These are phyloP conservation scores for Carpatolechia fugitivella DNA, from an alignment of 2,888 invertebrate genomes.

Conservation along the genomic window DNA sequence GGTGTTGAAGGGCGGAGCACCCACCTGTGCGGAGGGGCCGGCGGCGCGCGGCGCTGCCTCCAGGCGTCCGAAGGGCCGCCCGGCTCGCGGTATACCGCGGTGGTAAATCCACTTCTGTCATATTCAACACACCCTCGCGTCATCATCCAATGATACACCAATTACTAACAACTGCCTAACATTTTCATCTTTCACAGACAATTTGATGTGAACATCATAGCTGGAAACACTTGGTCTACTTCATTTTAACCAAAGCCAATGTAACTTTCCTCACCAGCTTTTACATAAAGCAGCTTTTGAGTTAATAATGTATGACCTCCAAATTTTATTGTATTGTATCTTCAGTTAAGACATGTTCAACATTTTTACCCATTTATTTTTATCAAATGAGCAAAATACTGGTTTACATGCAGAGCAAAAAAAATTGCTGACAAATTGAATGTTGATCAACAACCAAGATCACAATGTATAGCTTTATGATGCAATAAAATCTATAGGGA, in stretches of 20 bases:
- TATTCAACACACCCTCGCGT: slow-evolving; percentile 56
- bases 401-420: slow-evolving; percentile 44
- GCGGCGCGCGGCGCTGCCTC: slow-evolving; percentile 68
- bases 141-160: slow-evolving; percentile 23
- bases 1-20: slow-evolving; percentile 36
- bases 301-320: no score
- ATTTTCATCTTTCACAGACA: neutral
- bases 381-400: neutral
- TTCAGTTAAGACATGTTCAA: slow-evolving; percentile 5
- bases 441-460: neutral
- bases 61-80: slow-evolving; percentile 73
- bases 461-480: neutral
- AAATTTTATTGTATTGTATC: no score
- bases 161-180: no score
- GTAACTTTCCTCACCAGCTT: neutral
- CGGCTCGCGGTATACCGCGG: slow-evolving; percentile 87
- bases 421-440: slow-evolving; percentile 24
- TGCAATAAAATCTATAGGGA: neutral
- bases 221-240: no score
- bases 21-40: slow-evolving; percentile 78
- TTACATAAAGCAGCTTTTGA: neutral
- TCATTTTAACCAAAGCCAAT: neutral
- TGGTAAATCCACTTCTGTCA: slow-evolving; percentile 89
- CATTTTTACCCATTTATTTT: slow-evolving; percentile 8
- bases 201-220: neutral